Evolutionary conservation across 2,113 vertebrate genomes (phyloP), one percentile per base, ranked within the genome.

Genomic region (Salvelinus sp.): DNA sequence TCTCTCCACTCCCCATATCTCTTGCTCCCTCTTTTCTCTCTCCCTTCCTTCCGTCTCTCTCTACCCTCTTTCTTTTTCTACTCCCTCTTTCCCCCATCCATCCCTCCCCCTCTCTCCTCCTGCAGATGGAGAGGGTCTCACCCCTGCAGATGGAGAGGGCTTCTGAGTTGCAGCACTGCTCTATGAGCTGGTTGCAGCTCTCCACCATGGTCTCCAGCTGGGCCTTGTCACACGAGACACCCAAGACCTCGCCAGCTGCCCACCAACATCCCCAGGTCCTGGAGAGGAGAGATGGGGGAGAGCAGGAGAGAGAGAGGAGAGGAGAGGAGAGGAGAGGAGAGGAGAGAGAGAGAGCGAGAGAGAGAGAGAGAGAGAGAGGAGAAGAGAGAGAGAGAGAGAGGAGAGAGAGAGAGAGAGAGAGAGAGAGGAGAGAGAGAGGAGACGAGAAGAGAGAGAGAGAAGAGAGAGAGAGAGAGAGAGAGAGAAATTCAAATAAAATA

Each of bases 121-220:
- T 54, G 12, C 50, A 54, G 3, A 14, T 16, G 16, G 50, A 18
- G 50, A 54, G 16, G 70, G 25, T 44, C 90, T 93, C 83, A 98
- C 98, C 97, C 87, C 97, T 94, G 90, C 95, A 97, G 86, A 98
- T 92, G 0, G 97, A 94, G 87, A 98, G 94, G 0, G 96, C 96
- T 90, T 99, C 98, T 0, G 97, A 95, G 50, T 96, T 97, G 86
- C 95, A 95, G 90, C 97, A 98, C 87, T 99, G 98, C 82, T 99
- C 98, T 1, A 98, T 95, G 67, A 99, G 96, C 76, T 99, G 98
- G 87, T 96, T 96, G 85, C 98, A 98, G 90, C 95, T 97, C 83
- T 98, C 98, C 38, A 92, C 94, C 93, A 97, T 92, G 58, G 92
- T 84, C 85, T 99, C 98, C 92, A 97, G 75, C 93, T 98, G 97